phyloP scores from a whole-genome alignment of 2,888 invertebrate species.

The Megalurothrips usitatus region DNA sequence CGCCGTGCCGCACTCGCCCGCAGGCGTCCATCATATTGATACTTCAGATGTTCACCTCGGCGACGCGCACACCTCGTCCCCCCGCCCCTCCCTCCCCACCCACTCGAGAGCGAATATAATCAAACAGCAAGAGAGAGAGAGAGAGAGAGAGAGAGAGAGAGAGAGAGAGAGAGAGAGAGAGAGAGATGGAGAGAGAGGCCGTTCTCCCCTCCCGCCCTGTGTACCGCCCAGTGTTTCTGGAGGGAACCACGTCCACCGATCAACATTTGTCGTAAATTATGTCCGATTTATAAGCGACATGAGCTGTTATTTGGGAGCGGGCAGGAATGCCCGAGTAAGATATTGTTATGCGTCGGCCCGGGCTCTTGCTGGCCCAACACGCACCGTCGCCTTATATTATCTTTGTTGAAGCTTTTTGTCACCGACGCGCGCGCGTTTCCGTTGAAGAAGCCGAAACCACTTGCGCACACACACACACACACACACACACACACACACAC shows the following conservation, averaged over 20 bases:
- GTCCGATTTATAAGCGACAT: constrained; percentile 24
- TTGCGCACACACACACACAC: too few species aligned
- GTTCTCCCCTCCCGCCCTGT: background rate
- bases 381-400: background rate
- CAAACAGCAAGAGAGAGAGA: background rate
- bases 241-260: background rate
- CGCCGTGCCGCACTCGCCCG: background rate
- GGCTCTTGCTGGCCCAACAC: background rate
- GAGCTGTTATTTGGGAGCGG: constrained; percentile 15
- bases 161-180: too few species aligned
- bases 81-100: background rate
- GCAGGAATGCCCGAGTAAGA: constrained; percentile 9
- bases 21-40: constrained; percentile 24
- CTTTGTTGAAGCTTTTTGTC: constrained; percentile 2
- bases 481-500: too few species aligned
- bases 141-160: too few species aligned
- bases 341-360: constrained; percentile 18
- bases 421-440: background rate
- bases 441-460: background rate
- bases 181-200: too few species aligned
- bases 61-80: background rate
- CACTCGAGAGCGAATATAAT: constrained; percentile 12
- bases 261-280: constrained; percentile 21
- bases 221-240: constrained; percentile 14
- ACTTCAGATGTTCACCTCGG: constrained; percentile 26